These are phyloP conservation scores for Brachionus manjavacas DNA, from an alignment of 1,140 invertebrate species.

Conservation along the genomic window DNA sequence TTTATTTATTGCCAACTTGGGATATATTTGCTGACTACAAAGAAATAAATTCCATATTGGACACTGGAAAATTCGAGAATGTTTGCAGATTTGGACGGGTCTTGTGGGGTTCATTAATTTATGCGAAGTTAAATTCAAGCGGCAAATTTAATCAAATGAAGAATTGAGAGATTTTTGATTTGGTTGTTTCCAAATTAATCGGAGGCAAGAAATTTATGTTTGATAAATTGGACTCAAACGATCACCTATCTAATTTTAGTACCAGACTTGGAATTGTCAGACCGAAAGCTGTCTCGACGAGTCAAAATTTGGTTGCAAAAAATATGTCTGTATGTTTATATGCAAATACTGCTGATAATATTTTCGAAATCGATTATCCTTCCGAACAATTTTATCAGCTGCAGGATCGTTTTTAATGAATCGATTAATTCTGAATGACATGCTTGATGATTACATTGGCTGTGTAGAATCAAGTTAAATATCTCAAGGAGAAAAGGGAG, in stretches of 20 bases:
- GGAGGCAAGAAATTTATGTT: neutral
- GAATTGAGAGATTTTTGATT: neutral
- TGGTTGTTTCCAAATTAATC: neutral
- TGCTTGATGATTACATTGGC: neutral
- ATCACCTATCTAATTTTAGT: neutral
- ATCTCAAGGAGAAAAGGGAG: neutral
- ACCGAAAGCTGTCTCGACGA: neutral
- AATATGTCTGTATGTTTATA: neutral
- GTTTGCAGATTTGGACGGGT: neutral
- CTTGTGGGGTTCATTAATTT: neutral
- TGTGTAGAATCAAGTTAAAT: neutral
- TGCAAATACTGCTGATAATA: neutral
- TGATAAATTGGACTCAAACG: neutral
- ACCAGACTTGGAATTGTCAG: neutral
- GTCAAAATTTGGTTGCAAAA: neutral
- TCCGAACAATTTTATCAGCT: neutral
- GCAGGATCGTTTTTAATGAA: neutral
- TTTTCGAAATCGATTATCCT: slow-evolving; percentile 11
- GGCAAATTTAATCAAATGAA: neutral
- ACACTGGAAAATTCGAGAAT: neutral
- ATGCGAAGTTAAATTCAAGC: neutral
- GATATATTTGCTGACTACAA: neutral
- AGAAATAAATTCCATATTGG: neutral
- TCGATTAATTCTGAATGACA: neutral
- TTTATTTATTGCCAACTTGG: neutral